phyloP scores from a whole-genome alignment of 2,113 vertebrate species.

The Redunca redunca region DNA sequence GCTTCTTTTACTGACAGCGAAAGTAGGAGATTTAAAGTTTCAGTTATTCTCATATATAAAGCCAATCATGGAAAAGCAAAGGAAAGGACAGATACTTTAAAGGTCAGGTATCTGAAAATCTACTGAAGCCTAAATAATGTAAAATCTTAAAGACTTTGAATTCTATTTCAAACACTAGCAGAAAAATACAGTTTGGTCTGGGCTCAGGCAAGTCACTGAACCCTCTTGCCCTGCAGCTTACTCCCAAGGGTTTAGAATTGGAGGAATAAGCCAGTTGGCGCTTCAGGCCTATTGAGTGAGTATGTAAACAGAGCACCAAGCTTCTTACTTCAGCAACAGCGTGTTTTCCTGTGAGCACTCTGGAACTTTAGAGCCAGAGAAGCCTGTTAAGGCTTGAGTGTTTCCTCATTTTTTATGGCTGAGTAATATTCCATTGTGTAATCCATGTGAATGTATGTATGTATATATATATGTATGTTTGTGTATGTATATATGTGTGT shows the following conservation, averaged over 20 bases:
- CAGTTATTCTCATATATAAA: conserved; percentile 31
- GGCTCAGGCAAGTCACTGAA: neutral
- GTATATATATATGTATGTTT: no score
- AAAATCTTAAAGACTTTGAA: neutral
- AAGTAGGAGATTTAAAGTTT: conserved; percentile 48
- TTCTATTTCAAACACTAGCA: neutral
- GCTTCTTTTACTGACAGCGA: conserved; percentile 28
- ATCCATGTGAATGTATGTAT: accelerated
- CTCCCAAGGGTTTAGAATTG: neutral
- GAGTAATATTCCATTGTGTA: neutral
- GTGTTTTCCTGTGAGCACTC: neutral
- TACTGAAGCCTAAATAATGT: neutral
- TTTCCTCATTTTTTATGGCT: neutral
- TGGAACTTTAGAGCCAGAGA: neutral
- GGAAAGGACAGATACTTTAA: neutral
- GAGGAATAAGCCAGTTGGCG: neutral
- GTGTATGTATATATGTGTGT: accelerated
- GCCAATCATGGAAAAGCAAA: neutral
- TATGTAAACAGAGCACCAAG: neutral
- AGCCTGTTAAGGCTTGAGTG: neutral
- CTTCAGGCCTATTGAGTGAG: neutral
- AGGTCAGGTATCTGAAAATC: conserved; percentile 2
- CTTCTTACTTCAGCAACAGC: neutral
- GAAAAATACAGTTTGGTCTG: neutral
- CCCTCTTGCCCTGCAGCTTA: neutral